Base-by-base conservation (phyloP, 2,888 invertebrate species). In the Athalia cordata region DNA sequence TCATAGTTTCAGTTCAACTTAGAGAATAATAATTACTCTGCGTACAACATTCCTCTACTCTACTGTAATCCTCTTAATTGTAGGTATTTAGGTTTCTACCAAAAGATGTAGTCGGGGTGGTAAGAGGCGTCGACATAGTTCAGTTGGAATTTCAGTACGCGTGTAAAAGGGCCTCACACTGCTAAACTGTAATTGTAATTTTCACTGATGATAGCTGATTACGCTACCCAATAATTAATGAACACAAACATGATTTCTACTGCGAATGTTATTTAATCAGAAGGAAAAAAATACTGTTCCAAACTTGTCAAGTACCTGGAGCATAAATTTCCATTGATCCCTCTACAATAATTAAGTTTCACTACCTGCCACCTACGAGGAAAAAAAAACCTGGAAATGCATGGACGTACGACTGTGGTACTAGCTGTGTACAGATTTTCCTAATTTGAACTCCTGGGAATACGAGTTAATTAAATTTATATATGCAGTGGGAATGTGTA, bases 11-110 rank as follows among this genome's bases (percentile, higher is more conserved):
- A 57, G 47, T 59, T 72, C 59, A 9, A n/a, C 4, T 13, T 5
- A 72, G 72, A 50, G 79, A 68, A 52, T 70, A 72, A 61, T 78
- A 79, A 84, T 85, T 80, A 82, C 78, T 77, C 62, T 61, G 72
- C 59, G 77, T 77, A 50, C 65, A 79, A 65, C 76, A 80, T 77
- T 80, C 78, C 78, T 68, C 77, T 78, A 79, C 77, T 79, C 77
- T 78, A 79, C 77, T 79, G 78, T 77, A 79, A 79, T 79, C 77
- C 78, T 77, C 79, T 78, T 82, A 84, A 84, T 82, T 82, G 81
- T 79, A 78, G 77, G 81, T 80, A 81, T 82, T 83, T 83, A 81
- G 80, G 78, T 80, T 78, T 66, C 47, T 68, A 52, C 76, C 15
- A 52, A 62, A n/a, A 59, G 64, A 72, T 64, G 62, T 64, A 45